A percentile compares a stretch with the other conserved stretches of the same genome.
Conservation (phyloP, 2,797 vertebrate species). For the Dipus sagitta region DNA sequence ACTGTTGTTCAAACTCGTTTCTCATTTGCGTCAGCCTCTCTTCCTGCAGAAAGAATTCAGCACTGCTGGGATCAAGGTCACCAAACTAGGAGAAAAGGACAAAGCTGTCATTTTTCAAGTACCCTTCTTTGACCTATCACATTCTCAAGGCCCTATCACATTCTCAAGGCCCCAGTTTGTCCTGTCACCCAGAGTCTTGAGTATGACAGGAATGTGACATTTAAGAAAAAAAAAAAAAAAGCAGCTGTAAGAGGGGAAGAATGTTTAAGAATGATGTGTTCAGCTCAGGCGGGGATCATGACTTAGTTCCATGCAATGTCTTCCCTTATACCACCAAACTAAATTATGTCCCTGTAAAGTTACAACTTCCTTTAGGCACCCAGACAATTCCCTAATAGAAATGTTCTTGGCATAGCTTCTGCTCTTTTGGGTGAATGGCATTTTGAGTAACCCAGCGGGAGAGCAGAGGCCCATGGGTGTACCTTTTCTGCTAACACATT, state of each 20-base stretch:
- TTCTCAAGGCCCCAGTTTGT: slow-evolving; percentile 21
- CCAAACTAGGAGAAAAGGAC: slow-evolving; percentile 90
- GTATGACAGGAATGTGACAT: slow-evolving; percentile 58
- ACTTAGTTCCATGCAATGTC: background rate
- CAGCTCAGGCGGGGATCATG: background rate
- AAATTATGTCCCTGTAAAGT: background rate
- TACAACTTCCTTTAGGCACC: background rate
- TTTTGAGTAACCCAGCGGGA: slow-evolving; percentile 4
- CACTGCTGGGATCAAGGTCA: slow-evolving; percentile 93
- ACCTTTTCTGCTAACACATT: slow-evolving; percentile 95
- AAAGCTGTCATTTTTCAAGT: slow-evolving; percentile 39
- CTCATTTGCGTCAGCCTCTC: slow-evolving; percentile 93
- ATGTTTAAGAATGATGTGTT: background rate
- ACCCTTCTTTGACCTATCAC: slow-evolving; percentile 29
- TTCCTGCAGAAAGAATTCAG: slow-evolving; percentile 95
- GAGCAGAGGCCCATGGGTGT: slow-evolving; percentile 46
- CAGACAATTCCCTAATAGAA: background rate
- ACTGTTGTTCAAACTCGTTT: slow-evolving; percentile 93
- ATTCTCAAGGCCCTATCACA: slow-evolving; percentile 36
- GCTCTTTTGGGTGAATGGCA: background rate
- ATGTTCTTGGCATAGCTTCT: background rate
- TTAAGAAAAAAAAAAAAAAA: slow-evolving; percentile 11
- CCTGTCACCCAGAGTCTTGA: background rate
- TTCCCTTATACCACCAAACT: background rate
- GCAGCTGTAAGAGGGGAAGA: background rate